Evolutionary conservation across 2,113 vertebrate genomes (phyloP).

Genomic region (Callospermophilus lateralis): DNA sequence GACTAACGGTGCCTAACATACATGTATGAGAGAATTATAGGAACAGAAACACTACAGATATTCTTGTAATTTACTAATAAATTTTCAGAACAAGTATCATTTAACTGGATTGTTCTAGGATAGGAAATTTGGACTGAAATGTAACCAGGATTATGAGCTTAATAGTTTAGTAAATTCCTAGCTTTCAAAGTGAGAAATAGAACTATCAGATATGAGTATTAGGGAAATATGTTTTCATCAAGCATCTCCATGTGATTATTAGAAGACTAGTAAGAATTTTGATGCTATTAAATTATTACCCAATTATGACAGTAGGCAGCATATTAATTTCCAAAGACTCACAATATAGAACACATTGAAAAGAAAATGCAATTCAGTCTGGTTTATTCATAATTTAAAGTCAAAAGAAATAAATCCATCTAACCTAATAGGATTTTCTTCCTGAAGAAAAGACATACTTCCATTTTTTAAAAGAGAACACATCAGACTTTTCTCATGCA

Average conservation of each 20-base stretch:
- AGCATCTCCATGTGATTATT: background rate
- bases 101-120: conserved; percentile 3
- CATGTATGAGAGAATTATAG: background rate
- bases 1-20: background rate
- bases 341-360: background rate
- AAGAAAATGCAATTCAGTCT: conserved; percentile 43
- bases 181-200: background rate
- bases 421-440: background rate
- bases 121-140: background rate
- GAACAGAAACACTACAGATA: background rate
- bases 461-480: conserved; percentile 3
- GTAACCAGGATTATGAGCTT: background rate
- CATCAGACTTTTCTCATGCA: background rate
- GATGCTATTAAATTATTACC: background rate
- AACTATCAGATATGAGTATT: background rate
- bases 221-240: background rate
- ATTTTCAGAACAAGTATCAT: conserved; percentile 34
- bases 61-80: background rate
- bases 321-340: background rate
- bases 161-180: background rate
- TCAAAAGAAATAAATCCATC: conserved; percentile 20
- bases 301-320: background rate
- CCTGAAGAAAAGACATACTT: conserved; percentile 17
- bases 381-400: conserved; percentile 32
- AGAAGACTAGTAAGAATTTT: background rate